Conservation (phyloP, 2,113 vertebrate genomes). For the Hydrochoerus hydrochaeris region DNA sequence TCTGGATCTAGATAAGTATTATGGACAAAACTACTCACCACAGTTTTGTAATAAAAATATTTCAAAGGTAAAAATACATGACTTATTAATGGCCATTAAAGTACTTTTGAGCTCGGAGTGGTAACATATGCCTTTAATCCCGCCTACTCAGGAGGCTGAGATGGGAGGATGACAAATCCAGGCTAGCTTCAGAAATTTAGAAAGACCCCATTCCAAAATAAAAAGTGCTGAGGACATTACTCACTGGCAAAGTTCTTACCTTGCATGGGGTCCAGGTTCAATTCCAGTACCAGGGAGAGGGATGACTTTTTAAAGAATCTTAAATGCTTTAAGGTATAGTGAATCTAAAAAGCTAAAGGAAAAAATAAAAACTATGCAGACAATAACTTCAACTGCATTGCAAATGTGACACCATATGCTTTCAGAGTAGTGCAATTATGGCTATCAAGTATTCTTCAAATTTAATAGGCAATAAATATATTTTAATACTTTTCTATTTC, state of each 20-base stretch:
- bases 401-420: too few relatives aligned
- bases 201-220: not conserved
- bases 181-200: not conserved
- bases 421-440: not conserved
- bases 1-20: not conserved
- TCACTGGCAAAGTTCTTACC: not conserved
- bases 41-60: not conserved
- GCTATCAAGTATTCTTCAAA: conserved; percentile 2
- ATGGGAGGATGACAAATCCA: not conserved
- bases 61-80: conserved; percentile 21
- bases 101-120: not conserved
- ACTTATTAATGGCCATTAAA: not conserved
- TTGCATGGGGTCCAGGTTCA: not conserved
- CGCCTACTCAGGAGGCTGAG: not conserved
- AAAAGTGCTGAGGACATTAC: not conserved
- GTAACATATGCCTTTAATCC: not conserved
- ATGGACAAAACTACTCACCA: not conserved
- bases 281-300: not conserved
- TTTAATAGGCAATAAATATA: not conserved
- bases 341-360: not conserved
- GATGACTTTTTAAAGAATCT: not conserved
- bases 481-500: not conserved
- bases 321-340: not conserved
- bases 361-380: not conserved
- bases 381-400: not conserved